Evolutionary conservation across 2,113 vertebrate species (phyloP), one percentile per base, ranked within the genome.

Genomic region (chimpanzee (Pan troglodytes)): DNA sequence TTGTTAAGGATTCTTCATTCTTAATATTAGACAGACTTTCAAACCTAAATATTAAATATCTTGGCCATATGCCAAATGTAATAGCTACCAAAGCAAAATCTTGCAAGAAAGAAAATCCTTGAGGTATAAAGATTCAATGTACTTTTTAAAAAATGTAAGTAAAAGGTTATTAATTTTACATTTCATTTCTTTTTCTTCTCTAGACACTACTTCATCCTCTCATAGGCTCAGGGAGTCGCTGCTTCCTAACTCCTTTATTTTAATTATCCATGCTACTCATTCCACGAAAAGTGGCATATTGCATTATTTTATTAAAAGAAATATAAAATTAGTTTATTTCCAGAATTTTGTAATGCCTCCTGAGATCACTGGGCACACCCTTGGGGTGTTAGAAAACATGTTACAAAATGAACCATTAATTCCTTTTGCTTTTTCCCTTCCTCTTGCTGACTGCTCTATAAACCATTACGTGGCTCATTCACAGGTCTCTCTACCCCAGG

Each of bases 51-150:
- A 80, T 70, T 90, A 59, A 67, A 57, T 90, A 72, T 83, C 45
- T 98, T 96, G 96, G 73, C 89, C 52, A 16, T 61, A n/a, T 20
- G 48, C 88, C 97, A 95, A 82, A 91, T 80, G 27, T 83, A 96
- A 92, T 81, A 95, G 78, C 90, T 97, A 93, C 80, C 82, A 96
- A 96, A 95, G 82, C 76, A 94, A 84, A 95, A 94, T 76, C 81
- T 80, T 94, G n/a, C 35, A 95, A 90, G 87, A 82, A 87, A 92
- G 75, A 96, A 96, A 96, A 81, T 64, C 52, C 83, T 92, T 27
- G 40, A 73, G 20, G 7, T 89, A 30, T 57, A 88, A 93, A 45
- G 43, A 84, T 95, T 88, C 20, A 18, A 27, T 84, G 27, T 78
- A 52, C 25, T 87, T 94, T 30, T 50, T 3, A 7, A 18, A 90